A percentile compares a stretch with the other conserved stretches of the same genome.
These are phyloP conservation scores for Maccullochella peelii DNA, from an alignment of 2,113 vertebrate genomes.

Conservation along the genomic window DNA sequence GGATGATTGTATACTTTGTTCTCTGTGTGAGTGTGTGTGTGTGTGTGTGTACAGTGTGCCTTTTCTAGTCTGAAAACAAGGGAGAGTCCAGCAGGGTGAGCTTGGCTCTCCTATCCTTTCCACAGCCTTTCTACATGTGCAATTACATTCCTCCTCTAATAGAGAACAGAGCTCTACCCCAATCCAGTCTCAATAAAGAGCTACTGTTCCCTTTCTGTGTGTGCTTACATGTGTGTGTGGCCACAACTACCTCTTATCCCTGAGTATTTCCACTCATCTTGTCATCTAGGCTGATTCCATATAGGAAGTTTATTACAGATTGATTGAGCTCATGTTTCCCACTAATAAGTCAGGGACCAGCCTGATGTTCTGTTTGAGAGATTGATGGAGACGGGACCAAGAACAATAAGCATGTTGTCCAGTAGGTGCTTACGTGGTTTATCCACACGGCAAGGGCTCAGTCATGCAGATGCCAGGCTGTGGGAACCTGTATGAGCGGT, in stretches of 20 bases:
- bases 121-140: conserved; percentile 71
- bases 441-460: not conserved
- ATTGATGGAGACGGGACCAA: conserved; percentile 34
- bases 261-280: conserved; percentile 72
- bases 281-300: conserved; percentile 71
- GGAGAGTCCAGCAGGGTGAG: conserved; percentile 47
- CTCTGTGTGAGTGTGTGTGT: conserved; percentile 25
- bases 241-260: conserved; percentile 62
- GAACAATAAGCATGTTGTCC: conserved; percentile 66
- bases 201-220: conserved; percentile 75
- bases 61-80: conserved; percentile 43
- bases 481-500: conserved; percentile 12
- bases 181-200: conserved; percentile 74
- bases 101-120: conserved; percentile 70
- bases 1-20: conserved; percentile 60
- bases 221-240: conserved; percentile 58
- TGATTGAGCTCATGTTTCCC: conserved; percentile 69
- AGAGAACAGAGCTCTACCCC: conserved; percentile 72
- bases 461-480: conserved; percentile 4
- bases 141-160: conserved; percentile 82
- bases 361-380: conserved; percentile 62
- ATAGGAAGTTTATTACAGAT: conserved; percentile 80
- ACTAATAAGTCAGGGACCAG: conserved; percentile 51
- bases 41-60: conserved; percentile 26
- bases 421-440: conserved; percentile 13